A percentile compares a stretch with the other conserved stretches of the same genome.
phyloP scores from a whole-genome alignment of 2,888 invertebrate genomes.

The Spodoptera exigua region DNA sequence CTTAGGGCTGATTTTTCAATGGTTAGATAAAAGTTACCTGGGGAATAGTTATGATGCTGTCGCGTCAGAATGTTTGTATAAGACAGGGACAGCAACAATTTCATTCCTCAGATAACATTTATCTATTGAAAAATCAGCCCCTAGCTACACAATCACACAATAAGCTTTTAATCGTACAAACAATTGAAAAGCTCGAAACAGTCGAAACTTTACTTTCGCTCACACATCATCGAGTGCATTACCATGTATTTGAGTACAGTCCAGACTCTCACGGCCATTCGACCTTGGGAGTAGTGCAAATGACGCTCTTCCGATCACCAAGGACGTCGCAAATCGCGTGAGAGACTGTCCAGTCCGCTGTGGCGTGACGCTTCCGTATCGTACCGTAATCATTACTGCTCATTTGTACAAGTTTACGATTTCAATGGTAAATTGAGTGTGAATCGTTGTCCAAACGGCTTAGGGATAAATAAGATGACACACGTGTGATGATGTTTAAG shows the following conservation, averaged over 20 bases:
- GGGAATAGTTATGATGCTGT: too few relatives aligned
- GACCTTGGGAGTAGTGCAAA: conserved; percentile 64
- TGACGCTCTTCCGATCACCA: conserved; percentile 69
- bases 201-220: too few relatives aligned
- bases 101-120: too few relatives aligned
- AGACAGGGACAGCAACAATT: too few relatives aligned
- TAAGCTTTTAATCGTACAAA: too few relatives aligned
- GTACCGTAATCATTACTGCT: conserved; percentile 47
- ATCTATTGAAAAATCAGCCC: too few relatives aligned
- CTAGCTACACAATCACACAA: too few relatives aligned
- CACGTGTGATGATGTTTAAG: not conserved
- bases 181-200: too few relatives aligned
- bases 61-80: too few relatives aligned
- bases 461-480: conserved; percentile 1
- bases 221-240: too few relatives aligned
- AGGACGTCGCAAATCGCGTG: conserved; percentile 71
- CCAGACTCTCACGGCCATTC: conserved; percentile 41
- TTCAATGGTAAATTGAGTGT: conserved; percentile 36
- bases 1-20: too few relatives aligned
- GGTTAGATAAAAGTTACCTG: too few relatives aligned
- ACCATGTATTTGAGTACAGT: not conserved
- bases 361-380: conserved; percentile 57
- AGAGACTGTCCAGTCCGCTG: conserved; percentile 46
- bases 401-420: conserved; percentile 45
- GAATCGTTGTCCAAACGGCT: conserved; percentile 15